Evolutionary conservation across 2,797 vertebrate species (phyloP), one percentile per base, ranked within the genome.

Genomic region (Simalia tracyae): DNA sequence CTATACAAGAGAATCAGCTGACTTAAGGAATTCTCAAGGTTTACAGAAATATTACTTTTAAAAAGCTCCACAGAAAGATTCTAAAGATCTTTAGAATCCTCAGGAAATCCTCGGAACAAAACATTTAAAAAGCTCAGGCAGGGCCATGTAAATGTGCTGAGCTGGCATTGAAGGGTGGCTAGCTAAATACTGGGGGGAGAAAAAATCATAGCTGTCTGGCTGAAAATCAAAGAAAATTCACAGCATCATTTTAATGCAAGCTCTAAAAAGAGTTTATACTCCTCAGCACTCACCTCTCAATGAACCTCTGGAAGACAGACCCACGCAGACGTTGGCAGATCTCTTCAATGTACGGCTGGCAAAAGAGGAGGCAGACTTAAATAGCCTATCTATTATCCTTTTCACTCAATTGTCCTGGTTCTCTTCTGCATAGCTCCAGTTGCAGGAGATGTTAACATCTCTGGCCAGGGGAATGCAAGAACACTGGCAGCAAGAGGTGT

Each of bases 281-380:
- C 84, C 50, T 87, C 1, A 2, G 0, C 0, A 0, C 97, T 97
- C 92, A 98, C 98, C 98, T 98, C 95, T 98, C 98, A 0, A 98
- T 97, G 96, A 98, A 98, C 76, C 97, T 98, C 96, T 97, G 97
- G 96, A 98, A 98, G 94, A 98, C 97, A 1, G 95, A 96, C 14
- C 97, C 97, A 54, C 96, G 97, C 60, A 98, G 96, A 93, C 97
- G 97, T 93, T 98, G 97, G 94, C 97, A 98, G 76, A 98, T 98
- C 95, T 98, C 98, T 92, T 98, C 98, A 0, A 98, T 98, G 95
- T 98, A 98, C 0, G 97, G 98, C 98, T 98, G 90, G 15, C 28
- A 92, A 88, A 68, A 81, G 86, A 94, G 61, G 61, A n/a, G 36
- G 87, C 26, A 96, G 90, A 95, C 9, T 42, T 87, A 28, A 90